Base-by-base conservation (phyloP, 1,140 invertebrate genomes). In the Heterodera carotae region DNA sequence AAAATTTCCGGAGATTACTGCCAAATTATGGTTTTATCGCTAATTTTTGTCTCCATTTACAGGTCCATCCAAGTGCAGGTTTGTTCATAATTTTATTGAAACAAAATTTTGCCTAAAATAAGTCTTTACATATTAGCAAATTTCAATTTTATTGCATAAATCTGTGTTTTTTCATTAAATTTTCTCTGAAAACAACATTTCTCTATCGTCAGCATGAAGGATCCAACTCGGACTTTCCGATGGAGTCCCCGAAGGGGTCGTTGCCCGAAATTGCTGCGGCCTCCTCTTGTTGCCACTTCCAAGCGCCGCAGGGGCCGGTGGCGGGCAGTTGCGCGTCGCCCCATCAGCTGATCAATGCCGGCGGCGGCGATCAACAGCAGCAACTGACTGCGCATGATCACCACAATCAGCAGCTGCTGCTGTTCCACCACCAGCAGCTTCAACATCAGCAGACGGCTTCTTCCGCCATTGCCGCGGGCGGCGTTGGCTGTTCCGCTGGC, bases 11-110 rank as follows among this genome's bases (percentile, higher is more conserved):
- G n/a, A n/a, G 36, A 4, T 39, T 39, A 8, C 12, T 43, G 39
- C 39, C 12, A 12, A 43, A 6, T 1, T 43, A 39, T 39, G 4
- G 4, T 6, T 43, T 43, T 43, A 8, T 43, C 39, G n/a, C n/a
- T n/a, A 8, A 43, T 8, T 43, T 56, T 56, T 56, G 18, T 3
- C 48, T 4, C 12, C 15, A n/a, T 56, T 56, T 43, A 18, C 48
- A 56, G 48, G 69, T 71, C 69, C 6, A 71, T 71, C 31, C 69
- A 71, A 71, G 69, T 71, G 22, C 69, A 71, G 69, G 69, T 71
- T 25, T 2, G 18, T 53, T 29, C 7, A 12, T n/a, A n/a, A n/a
- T n/a, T 43, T 43, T 43, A 43, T 43, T 0, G 6, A 8, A 2
- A 12, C 39, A 12, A 43, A 43, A 43, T 56, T 15, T 56, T 15